Base-by-base conservation (phyloP, 2,113 vertebrate genomes). In the Aegypius monachus region DNA sequence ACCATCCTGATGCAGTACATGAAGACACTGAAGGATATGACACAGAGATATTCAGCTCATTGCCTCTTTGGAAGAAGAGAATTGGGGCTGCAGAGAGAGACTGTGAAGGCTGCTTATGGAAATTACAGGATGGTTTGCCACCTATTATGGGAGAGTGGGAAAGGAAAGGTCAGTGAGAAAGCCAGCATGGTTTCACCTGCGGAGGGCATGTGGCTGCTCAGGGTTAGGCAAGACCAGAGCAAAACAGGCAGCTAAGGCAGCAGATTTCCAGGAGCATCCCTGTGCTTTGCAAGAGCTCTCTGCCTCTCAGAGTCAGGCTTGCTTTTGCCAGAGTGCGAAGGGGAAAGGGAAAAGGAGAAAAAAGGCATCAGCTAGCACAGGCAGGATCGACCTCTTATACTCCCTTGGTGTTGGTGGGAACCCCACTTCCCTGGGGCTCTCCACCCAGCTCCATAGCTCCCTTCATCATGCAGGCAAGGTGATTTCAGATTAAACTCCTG, bases 271-370 rank as follows among this genome's bases (percentile, higher is more conserved):
- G 62, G 53, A 78, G 50, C 53, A 59, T 26, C n/a, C 59, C 81
- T 6, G 7, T 25, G 27, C 29, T 48, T 34, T 47, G 26, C 40
- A 73, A 81, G 50, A 81, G 13, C 40, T 59, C 71, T 29, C 58
- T 56, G 50, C 43, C 58, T 48, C 43, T 15, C 65, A 16, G 31
- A 91, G 68, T 18, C 50, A 71, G 50, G 17, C 13, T 34, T 6
- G 0, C 68, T 52, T 66, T 26, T 38, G 5, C 36, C 88, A 36
- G 48, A 36, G 55, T 1, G 1, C 0, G 1, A 67, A 63, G 20
- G 6, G 17, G 36, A 59, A 36, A 50, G 16, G 18, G 34, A 66
- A 87, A 8, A 34, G 26, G 16, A 40, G 14, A 6, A 40, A 83
- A 56, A 36, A 84, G 27, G 25, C 67, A 59, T 3, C 9, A 6